Conservation (phyloP, 1,140 invertebrate species). For the Calephelis virginiensis region DNA sequence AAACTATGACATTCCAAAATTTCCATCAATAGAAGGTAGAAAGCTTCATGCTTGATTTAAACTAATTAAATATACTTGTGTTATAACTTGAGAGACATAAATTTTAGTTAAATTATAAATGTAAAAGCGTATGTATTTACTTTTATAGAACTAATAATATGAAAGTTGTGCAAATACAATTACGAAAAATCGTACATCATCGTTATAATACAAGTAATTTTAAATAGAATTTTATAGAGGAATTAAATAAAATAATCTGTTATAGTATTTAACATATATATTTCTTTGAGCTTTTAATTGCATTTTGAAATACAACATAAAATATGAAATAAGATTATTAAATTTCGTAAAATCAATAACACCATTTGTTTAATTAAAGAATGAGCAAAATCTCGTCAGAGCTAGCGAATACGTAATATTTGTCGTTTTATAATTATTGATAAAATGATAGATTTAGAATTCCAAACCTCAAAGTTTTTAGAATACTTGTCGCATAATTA, state of each 20-base stretch:
- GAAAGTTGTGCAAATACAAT: too few relatives aligned
- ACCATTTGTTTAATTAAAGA: conserved; percentile 72
- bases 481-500: background rate
- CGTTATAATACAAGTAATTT: too few relatives aligned
- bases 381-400: conserved; percentile 79
- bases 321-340: conserved; percentile 80
- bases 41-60: too few relatives aligned
- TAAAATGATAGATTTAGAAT: conserved; percentile 71
- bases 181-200: too few relatives aligned
- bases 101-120: too few relatives aligned
- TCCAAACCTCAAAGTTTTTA: conserved; percentile 23
- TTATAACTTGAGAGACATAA: too few relatives aligned
- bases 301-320: conserved; percentile 80
- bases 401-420: conserved; percentile 77
- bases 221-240: background rate
- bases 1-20: too few relatives aligned
- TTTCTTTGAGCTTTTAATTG: conserved; percentile 81
- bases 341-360: conserved; percentile 80
- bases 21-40: too few relatives aligned
- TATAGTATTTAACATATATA: conserved; percentile 80
- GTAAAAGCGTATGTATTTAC: too few relatives aligned
- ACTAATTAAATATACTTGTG: too few relatives aligned
- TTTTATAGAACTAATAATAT: too few relatives aligned
- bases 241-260: conserved; percentile 46
- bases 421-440: conserved; percentile 68